phyloP scores from a whole-genome alignment of 2,797 vertebrate species.

The Oryzias sinensis region DNA sequence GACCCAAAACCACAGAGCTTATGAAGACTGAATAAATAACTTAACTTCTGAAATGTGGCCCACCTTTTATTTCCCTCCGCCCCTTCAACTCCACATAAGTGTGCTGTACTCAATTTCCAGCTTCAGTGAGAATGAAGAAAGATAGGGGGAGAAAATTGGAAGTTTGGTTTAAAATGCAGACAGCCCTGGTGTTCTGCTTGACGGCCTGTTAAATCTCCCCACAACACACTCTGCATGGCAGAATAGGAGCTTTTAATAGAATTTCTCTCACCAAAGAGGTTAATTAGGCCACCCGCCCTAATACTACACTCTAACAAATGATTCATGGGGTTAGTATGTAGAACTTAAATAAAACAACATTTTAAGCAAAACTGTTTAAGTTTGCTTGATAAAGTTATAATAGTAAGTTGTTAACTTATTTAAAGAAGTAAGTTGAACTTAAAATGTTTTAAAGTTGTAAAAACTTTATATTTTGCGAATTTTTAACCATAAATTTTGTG shows the following conservation, averaged over 20 bases:
- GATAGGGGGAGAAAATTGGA: constrained; percentile 76
- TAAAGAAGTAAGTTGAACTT: no score
- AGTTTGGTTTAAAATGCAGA: constrained; percentile 93
- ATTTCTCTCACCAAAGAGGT: constrained; percentile 89
- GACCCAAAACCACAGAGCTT: constrained; percentile 25
- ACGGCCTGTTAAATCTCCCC: constrained; percentile 91
- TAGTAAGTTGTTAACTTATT: no score
- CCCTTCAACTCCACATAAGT: constrained; percentile 64
- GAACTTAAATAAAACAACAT: no score
- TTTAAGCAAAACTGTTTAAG: no score
- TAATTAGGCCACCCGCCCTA: constrained; percentile 81
- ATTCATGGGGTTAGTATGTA: no score
- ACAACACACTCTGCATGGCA: constrained; percentile 91
- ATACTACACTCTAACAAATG: no score
- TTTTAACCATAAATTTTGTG: no score
- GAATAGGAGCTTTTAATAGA: constrained; percentile 92
- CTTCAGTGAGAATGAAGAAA: constrained; percentile 82
- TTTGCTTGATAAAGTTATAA: no score
- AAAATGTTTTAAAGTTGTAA: no score
- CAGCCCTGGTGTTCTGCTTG: constrained; percentile 90
- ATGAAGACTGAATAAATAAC: constrained; percentile 76
- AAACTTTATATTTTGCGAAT: no score
- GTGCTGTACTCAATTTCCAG: constrained; percentile 86
- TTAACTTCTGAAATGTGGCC: constrained; percentile 69
- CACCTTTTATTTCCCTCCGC: constrained; percentile 61